phyloP scores from a whole-genome alignment of 2,113 vertebrate genomes.

The Uria lomvia region DNA sequence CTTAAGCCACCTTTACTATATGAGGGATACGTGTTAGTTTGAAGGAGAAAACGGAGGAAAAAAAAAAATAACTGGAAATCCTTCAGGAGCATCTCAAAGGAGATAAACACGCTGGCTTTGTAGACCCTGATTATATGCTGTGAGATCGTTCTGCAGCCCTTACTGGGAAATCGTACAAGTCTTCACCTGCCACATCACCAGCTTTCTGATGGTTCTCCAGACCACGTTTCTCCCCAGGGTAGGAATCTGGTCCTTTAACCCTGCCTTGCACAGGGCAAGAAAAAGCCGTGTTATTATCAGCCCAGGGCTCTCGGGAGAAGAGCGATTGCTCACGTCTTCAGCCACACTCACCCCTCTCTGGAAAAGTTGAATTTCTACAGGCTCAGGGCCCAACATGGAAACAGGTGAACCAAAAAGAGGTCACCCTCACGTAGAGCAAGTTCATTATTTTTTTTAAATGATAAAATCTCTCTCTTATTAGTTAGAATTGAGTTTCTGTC shows the following conservation, averaged over 20 bases:
- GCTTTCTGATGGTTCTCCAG: neutral
- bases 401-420: neutral
- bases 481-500: neutral
- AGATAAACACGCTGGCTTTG: neutral
- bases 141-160: neutral
- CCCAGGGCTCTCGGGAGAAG: neutral
- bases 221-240: fast-evolving
- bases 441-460: neutral
- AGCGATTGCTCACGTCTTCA: fast-evolving
- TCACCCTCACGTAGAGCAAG: neutral
- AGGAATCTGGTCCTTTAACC: neutral
- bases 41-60: neutral
- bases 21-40: fast-evolving
- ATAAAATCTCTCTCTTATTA: neutral
- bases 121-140: neutral
- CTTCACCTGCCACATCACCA: neutral
- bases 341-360: neutral
- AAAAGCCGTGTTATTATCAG: neutral
- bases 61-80: neutral
- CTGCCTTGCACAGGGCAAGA: neutral
- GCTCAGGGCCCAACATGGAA: neutral
- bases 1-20: neutral
- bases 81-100: neutral
- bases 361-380: neutral
- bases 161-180: neutral